A percentile compares a stretch with the other conserved stretches of the same genome.
Conservation (phyloP, 2,113 vertebrate genomes). For the Ancistrus triradiatus region DNA sequence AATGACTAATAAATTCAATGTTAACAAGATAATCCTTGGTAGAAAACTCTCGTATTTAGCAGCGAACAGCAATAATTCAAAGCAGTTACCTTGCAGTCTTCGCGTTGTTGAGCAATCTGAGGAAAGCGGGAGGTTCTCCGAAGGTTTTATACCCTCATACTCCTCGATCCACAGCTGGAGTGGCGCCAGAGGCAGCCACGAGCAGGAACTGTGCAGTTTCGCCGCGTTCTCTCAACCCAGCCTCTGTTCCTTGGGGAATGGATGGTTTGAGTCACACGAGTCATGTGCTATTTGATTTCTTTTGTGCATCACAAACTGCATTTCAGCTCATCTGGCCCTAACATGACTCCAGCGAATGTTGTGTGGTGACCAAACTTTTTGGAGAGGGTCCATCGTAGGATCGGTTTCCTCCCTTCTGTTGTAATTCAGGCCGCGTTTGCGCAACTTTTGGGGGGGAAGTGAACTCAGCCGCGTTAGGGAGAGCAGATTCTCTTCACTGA, state of each 20-base stretch:
- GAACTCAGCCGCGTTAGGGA: neutral
- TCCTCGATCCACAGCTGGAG: conserved; percentile 1
- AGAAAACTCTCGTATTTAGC: neutral
- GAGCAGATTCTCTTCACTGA: conserved; percentile 7
- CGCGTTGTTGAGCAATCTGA: conserved; percentile 6
- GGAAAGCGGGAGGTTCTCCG: neutral
- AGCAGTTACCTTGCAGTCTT: neutral
- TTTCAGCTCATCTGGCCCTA: too few species aligned
- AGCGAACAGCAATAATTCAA: neutral
- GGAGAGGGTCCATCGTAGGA: neutral
- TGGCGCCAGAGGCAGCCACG: neutral
- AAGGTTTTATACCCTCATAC: conserved; percentile 21
- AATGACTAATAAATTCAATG: too few species aligned
- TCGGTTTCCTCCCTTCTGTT: neutral
- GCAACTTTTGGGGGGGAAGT: neutral
- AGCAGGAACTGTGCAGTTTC: neutral
- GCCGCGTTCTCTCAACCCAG: neutral
- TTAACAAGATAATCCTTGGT: too few species aligned
- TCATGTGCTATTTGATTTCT: too few species aligned
- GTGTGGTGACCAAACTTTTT: neutral
- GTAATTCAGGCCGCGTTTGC: neutral
- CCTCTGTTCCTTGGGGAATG: too few species aligned
- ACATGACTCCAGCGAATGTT: neutral
- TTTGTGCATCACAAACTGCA: too few species aligned
- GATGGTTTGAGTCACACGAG: too few species aligned